Conservation (phyloP, 1,140 invertebrate genomes). For the Leptonema lineaticorne region DNA sequence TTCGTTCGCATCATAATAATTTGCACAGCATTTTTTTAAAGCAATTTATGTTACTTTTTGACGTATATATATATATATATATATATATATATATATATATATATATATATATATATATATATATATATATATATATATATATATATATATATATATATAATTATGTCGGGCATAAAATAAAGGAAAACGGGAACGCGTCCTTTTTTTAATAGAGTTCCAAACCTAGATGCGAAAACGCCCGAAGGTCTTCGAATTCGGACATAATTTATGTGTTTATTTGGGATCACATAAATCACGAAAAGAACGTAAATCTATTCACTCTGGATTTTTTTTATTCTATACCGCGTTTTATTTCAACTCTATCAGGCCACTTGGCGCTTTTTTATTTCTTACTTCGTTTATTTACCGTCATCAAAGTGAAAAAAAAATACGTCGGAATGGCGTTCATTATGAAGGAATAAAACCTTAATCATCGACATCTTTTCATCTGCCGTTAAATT, state of each 20-base stretch:
- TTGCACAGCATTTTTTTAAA: neutral
- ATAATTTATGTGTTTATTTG: constrained; percentile 41
- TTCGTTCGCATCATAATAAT: neutral
- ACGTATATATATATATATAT: neutral
- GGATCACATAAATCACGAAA: constrained; percentile 36
- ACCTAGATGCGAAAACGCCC: constrained; percentile 13
- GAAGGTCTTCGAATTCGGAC: constrained; percentile 6
- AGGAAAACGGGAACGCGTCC: too few species aligned
- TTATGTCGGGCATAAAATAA: too few species aligned
- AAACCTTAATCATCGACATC: too few species aligned
- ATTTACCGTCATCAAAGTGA: too few species aligned
- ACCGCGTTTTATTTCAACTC: too few species aligned
- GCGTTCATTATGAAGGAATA: constrained; percentile 33
- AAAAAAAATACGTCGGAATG: constrained; percentile 27
- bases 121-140: constrained; percentile 2
- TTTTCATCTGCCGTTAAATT: too few species aligned
- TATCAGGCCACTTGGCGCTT: too few species aligned
- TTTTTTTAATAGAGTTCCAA: neutral
- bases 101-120: neutral
- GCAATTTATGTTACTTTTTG: too few species aligned
- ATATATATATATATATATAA: neutral
- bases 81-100: neutral
- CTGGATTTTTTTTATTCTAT: too few species aligned
- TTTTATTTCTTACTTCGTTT: too few species aligned
- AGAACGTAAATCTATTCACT: constrained; percentile 33